Evolutionary conservation across 2,113 vertebrate species (phyloP), one percentile per base, ranked within the genome.

Genomic region (Burhinus oedicnemus): DNA sequence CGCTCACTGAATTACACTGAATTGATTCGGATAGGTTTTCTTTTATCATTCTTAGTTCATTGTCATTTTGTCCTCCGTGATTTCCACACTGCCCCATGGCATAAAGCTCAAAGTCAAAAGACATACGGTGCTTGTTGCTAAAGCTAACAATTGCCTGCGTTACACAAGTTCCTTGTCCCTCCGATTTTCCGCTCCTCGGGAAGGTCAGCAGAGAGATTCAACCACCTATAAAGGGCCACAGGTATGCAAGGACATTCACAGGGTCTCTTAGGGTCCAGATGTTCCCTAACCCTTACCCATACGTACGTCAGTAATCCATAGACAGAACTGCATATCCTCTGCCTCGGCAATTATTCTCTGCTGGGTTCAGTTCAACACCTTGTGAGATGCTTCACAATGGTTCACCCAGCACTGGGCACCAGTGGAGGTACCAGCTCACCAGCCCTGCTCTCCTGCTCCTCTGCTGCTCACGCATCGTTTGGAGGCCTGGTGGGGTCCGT

Each of bases 1-100:
- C 87, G 22, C 61, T 78, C 80, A 60, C 44, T 30, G 77, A 22
- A 62, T 14, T 77, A 82, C 62, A 90, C 11, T 22, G 77, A 90
- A 93, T 95, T 66, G 83, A 62, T 93, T 72, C 30, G 0, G 4
- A 83, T 45, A 26, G 72, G 30, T 85, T 79, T 93, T 77, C 94
- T 94, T 93, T 94, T 62, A 80, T 90, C 91, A 81, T 83, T 52
- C 44, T 40, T 29, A 38, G 71, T n/a, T 64, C 75, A 80, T 25
- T 92, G 82, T 84, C 87, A 88, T 86, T n/a, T 76, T 55, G 66
- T 61, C 32, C 49, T 83, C 77, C 4, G 8, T 21, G 84, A 90
- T 92, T 82, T 87, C 74, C 80, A 74, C 71, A 21, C 66, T 91
- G 45, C 45, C 62, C 66, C 25, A 9, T 44, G 70, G 38, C 58